Base-by-base conservation (phyloP, 2,888 invertebrate genomes). In the Dromius quadrimaculatus region DNA sequence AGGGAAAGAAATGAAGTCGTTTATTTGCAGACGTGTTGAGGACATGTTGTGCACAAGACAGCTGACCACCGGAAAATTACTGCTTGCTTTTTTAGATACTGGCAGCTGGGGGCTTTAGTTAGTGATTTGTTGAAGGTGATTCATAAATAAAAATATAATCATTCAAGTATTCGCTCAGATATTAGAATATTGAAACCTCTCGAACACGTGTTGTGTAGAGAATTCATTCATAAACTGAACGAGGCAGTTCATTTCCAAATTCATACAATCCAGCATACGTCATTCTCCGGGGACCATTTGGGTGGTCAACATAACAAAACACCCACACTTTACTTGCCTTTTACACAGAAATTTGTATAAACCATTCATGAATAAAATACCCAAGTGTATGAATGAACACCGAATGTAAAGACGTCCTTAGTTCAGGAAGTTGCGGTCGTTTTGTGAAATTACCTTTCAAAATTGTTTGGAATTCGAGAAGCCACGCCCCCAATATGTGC, bases 301-400 rank as follows among this genome's bases (percentile, higher is more conserved):
- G 63, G 63, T 63, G 63, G 63, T 45, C 63, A 63, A 13, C 28
- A 63, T 45, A 63, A 63, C 63, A 63, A 63, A 63, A 63, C 63
- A 63, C 63, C 63, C 63, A 63, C 63, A 63, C 63, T 63, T 43
- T 63, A 43, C 43, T 63, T 11, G 23, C 41, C 17, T 63, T 63
- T 63, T 17, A 62, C 15, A 23, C 22, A 28, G 41, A 63, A 63
- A 63, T 63, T 63, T 63, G 63, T 63, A 63, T 63, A 41, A 63
- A 45, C 43, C 62, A 13, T 63, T 15, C 23, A 11, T 41, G 28
- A 63, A 43, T 41, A 45, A 43, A 63, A 63, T 63, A 63, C 63
- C 63, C 45, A 45, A 43, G 63, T 20, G 9, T 9, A 6, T 63
- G 63, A 63, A 63, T 63, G 63, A 63, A 45, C 36, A n/a, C 22